A percentile compares a stretch with the other conserved stretches of the same genome.
These are phyloP conservation scores for Balaeniceps rex DNA, from an alignment of 2,113 vertebrate species.

Conservation along the genomic window DNA sequence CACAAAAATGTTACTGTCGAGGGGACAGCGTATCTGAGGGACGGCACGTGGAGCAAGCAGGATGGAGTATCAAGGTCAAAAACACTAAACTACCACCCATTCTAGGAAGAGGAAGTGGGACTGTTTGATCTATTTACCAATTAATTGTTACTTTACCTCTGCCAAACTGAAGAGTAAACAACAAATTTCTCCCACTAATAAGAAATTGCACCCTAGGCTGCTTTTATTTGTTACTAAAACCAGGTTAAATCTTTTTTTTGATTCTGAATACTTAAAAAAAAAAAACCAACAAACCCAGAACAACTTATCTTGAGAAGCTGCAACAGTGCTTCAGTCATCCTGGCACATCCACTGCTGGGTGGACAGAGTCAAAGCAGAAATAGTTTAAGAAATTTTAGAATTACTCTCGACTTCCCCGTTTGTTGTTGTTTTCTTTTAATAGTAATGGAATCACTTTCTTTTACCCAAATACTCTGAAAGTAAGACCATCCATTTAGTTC, in stretches of 20 bases:
- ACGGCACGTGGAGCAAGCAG: background rate
- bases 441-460: background rate
- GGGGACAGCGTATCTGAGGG: background rate
- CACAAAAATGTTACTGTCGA: fast-evolving
- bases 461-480: background rate
- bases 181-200: background rate
- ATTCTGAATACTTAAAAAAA: background rate
- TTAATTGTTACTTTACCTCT: background rate
- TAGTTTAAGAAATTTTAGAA: background rate
- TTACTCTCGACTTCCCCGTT: background rate
- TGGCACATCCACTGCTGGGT: background rate
- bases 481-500: no score
- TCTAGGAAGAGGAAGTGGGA: conserved; percentile 18
- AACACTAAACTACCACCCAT: background rate
- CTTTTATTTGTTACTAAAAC: background rate
- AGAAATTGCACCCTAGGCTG: background rate
- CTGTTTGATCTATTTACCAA: background rate
- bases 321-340: background rate
- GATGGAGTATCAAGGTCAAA: background rate
- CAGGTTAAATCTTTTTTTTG: background rate
- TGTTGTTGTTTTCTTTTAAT: background rate
- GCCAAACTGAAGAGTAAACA: background rate
- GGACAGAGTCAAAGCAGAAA: background rate
- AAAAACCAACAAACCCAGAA: background rate
- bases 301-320: background rate